Percentiles rank a stretch among this genome's conserved stretches.
Conservation (phyloP, 2,888 invertebrate genomes). For the Thyatira batis region DNA sequence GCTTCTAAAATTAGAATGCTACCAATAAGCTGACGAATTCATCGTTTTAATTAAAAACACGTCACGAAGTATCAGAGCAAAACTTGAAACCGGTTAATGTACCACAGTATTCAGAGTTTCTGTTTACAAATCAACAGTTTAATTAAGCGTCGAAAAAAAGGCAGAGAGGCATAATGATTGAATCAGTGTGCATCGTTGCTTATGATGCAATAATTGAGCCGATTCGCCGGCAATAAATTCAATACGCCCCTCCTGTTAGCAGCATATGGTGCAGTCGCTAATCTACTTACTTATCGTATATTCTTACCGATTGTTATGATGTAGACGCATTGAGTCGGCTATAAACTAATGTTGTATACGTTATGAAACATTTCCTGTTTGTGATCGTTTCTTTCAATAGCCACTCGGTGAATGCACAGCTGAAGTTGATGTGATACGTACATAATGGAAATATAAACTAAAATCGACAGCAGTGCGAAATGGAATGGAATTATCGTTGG, state of each 20-base stretch:
- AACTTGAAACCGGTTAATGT: conserved; percentile 10
- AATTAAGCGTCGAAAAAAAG: conserved; percentile 39
- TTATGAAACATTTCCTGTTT: conserved; percentile 1
- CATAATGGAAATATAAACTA: neutral
- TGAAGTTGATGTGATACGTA: neutral
- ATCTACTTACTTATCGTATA: conserved; percentile 46
- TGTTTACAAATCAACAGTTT: conserved; percentile 30
- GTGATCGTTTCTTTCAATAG: conserved; percentile 1
- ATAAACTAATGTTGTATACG: conserved; percentile 28
- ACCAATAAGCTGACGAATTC: neutral
- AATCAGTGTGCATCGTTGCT: conserved; percentile 58
- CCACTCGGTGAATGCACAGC: neutral
- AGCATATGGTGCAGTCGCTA: conserved; percentile 63
- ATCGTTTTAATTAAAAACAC: neutral
- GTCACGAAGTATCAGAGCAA: conserved; percentile 9
- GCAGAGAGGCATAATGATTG: conserved; percentile 44
- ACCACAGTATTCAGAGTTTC: conserved; percentile 22
- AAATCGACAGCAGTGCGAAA: neutral
- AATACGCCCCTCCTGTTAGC: conserved; percentile 55
- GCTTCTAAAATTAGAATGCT: conserved; percentile 12
- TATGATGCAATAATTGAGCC: conserved; percentile 63
- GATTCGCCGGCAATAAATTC: conserved; percentile 59
- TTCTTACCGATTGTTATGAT: conserved; percentile 29
- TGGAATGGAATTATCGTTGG: neutral
- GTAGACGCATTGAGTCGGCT: conserved; percentile 18